phyloP scores from a whole-genome alignment of 1,140 invertebrate genomes.

The Parapsyche elsis region DNA sequence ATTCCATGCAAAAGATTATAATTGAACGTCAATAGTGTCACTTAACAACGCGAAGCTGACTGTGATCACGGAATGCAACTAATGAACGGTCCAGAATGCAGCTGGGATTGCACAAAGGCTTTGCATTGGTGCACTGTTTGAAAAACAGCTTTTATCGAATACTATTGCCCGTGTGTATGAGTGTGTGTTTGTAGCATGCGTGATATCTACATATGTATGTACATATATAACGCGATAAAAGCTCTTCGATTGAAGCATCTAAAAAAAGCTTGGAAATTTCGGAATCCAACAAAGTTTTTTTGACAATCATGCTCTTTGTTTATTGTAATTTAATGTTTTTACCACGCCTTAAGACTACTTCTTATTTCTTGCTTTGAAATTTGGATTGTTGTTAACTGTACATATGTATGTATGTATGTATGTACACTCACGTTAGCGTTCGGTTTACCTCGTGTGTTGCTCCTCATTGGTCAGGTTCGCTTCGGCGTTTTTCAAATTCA shows the following conservation, averaged over 20 bases:
- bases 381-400: too few relatives aligned
- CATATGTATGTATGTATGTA: neutral
- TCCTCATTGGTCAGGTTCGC: too few relatives aligned
- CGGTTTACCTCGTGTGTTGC: too few relatives aligned
- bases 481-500: neutral
- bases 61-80: conserved; percentile 7
- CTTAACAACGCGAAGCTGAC: neutral
- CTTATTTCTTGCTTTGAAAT: too few relatives aligned
- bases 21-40: neutral
- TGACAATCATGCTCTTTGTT: neutral
- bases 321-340: too few relatives aligned
- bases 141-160: neutral
- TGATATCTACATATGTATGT: neutral
- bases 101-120: conserved; percentile 33
- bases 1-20: too few relatives aligned
- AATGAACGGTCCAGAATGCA: conserved; percentile 34
- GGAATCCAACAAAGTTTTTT: neutral
- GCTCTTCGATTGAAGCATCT: neutral
- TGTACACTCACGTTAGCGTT: too few relatives aligned
- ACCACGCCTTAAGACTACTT: too few relatives aligned
- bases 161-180: neutral
- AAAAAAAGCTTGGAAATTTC: neutral
- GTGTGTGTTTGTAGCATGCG: neutral
- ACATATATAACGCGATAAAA: neutral
- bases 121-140: neutral